Base-by-base conservation (phyloP, 2,113 vertebrate genomes). In the Nanorana parkeri region DNA sequence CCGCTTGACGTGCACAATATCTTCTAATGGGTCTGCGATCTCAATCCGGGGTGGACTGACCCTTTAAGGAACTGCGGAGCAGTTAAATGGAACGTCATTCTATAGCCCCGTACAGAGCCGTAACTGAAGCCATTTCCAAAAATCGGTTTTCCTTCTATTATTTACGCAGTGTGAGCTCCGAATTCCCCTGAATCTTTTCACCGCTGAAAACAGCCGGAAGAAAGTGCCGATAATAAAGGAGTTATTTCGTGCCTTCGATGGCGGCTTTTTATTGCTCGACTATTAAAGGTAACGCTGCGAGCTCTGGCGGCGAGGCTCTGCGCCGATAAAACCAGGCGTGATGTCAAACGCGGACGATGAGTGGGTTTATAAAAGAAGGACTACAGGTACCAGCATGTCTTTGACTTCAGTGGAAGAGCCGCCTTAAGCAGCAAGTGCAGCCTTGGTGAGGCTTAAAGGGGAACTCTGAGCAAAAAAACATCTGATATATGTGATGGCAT, bases 191-290 rank as follows among this genome's bases (percentile, higher is more conserved):
- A 68, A 68, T 68, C 36, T 19, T 13, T 41, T 23, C 66, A 4
- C 65, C 3, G 65, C 65, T 23, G 58, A n/a, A 60, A 60, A 60
- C 8, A 60, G 58, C 21, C 58, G 23, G 65, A 20, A 23, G 65
- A 36, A 47, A 68, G 17, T 68, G 16, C 24, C 4, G 66, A 47
- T 68, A 68, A 68, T 68, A 29, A 47, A n/a, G 32, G 36, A 68
- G 66, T 32, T 47, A n/a, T 47, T 47, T 23, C 32, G 11, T 16
- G 21, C 21, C n/a, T 60, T 60, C 58, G 20, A 21, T 60, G 58
- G 10, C 10, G 20, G 26, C 10, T 21, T 47, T 20, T 67, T 23
- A 67, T 15, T 19, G 29, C 65, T 32, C 41, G 28, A 2, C 29
- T 19, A 68, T 47, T 41, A 47, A 47, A 21, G 66, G 66, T 13